Evolutionary conservation across 2,113 vertebrate species (phyloP).

Genomic region (Psittacus erithacus): DNA sequence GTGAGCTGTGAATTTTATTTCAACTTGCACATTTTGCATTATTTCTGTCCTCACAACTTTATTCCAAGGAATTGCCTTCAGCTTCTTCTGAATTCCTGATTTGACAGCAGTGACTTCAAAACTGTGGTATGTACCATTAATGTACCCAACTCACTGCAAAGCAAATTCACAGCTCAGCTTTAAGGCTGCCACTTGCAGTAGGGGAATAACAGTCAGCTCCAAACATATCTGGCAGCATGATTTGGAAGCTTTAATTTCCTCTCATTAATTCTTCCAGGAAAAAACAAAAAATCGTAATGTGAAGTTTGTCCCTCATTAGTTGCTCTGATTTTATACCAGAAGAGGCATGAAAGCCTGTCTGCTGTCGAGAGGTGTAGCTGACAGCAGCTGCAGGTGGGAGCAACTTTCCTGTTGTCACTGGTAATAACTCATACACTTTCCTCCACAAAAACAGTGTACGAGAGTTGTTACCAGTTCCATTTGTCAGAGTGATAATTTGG

Average conservation of each 20-base stretch:
- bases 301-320: not conserved
- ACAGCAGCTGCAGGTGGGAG: not conserved
- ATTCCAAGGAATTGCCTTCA: not conserved
- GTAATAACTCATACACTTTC: not conserved
- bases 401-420: not conserved
- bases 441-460: fast-evolving
- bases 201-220: not conserved
- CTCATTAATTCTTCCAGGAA: not conserved
- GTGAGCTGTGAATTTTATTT: not conserved
- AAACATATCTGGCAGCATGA: fast-evolving
- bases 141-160: not conserved
- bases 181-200: not conserved
- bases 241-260: not conserved
- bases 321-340: not conserved
- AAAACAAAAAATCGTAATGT: not conserved
- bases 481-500: not conserved
- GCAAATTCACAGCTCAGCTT: not conserved
- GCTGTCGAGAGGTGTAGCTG: not conserved
- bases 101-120: not conserved
- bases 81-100: not conserved
- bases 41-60: not conserved
- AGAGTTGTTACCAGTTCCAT: fast-evolving
- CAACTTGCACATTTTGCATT: not conserved
- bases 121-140: no score
- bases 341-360: not conserved